phyloP scores from a whole-genome alignment of 2,113 vertebrate genomes.

The Daphoenositta chrysoptera region DNA sequence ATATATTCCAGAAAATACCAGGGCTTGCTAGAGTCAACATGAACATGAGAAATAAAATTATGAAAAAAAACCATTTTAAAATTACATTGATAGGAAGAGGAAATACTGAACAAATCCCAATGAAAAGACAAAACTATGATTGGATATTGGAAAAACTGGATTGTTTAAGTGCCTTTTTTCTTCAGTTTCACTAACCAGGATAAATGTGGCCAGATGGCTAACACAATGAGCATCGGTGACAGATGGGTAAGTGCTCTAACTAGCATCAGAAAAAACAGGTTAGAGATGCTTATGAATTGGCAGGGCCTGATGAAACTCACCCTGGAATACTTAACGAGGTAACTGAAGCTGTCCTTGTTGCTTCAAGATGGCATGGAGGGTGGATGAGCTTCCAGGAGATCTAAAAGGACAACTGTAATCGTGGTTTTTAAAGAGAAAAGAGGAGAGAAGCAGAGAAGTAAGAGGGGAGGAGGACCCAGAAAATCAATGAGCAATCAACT shows the following conservation, averaged over 20 bases:
- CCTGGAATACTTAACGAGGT: slow-evolving; percentile 49
- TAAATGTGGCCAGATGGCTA: slow-evolving; percentile 60
- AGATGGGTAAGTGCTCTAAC: slow-evolving; percentile 64
- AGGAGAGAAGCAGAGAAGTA: neutral
- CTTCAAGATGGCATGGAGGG: neutral
- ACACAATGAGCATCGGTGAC: slow-evolving; percentile 55
- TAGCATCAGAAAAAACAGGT: slow-evolving; percentile 50
- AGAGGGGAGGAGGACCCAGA: neutral
- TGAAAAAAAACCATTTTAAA: neutral
- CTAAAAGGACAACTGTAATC: neutral
- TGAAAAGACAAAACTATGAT: neutral
- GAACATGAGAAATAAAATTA: neutral
- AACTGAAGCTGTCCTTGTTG: neutral
- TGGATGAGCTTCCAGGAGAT: neutral
- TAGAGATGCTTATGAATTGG: slow-evolving; percentile 53
- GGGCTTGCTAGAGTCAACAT: neutral
- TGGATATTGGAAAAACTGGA: neutral
- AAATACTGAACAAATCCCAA: neutral
- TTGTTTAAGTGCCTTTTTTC: slow-evolving; percentile 27
- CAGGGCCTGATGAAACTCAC: slow-evolving; percentile 31
- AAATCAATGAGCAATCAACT: neutral
- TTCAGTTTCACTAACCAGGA: neutral
- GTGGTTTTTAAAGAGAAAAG: neutral
- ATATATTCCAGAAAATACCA: neutral
- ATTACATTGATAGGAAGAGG: neutral